phyloP scores from a whole-genome alignment of 2,888 invertebrate genomes.

The Clostera curtula region DNA sequence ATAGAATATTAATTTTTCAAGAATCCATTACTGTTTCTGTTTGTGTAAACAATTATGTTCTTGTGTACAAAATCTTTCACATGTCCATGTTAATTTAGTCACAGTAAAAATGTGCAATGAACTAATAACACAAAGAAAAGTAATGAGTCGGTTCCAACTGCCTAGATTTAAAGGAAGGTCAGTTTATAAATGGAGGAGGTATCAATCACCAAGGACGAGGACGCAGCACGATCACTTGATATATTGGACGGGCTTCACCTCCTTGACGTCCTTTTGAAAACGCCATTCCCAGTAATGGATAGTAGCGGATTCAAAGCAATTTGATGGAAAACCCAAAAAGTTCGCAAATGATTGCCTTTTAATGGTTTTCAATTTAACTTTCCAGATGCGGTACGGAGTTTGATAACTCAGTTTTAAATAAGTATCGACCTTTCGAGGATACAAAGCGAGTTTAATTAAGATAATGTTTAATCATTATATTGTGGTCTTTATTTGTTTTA shows the following conservation, averaged over 20 bases:
- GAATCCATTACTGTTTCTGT: no score
- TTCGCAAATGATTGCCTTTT: constrained; percentile 48
- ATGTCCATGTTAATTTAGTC: no score
- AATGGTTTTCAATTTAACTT: constrained; percentile 64
- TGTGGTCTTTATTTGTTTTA: no score
- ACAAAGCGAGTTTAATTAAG: constrained; percentile 9
- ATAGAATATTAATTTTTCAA: no score
- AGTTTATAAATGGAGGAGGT: constrained; percentile 61
- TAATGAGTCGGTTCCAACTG: no score
- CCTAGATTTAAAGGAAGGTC: constrained; percentile 46
- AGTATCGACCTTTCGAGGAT: constrained; percentile 23
- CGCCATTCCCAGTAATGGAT: constrained; percentile 48
- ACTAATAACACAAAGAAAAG: no score
- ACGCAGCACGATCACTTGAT: constrained; percentile 45
- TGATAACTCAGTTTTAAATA: constrained; percentile 45
- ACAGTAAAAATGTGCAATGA: no score
- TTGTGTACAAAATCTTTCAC: no score
- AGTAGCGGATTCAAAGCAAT: constrained; percentile 46
- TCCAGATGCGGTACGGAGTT: constrained; percentile 44
- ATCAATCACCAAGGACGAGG: constrained; percentile 50
- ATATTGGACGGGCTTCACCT: constrained; percentile 51
- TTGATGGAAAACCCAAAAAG: constrained; percentile 38
- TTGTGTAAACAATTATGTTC: no score
- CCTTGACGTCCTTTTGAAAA: constrained; percentile 58
- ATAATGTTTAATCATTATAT: no score